phyloP scores from a whole-genome alignment of 2,888 invertebrate genomes.

The Electrophaes corylata region DNA sequence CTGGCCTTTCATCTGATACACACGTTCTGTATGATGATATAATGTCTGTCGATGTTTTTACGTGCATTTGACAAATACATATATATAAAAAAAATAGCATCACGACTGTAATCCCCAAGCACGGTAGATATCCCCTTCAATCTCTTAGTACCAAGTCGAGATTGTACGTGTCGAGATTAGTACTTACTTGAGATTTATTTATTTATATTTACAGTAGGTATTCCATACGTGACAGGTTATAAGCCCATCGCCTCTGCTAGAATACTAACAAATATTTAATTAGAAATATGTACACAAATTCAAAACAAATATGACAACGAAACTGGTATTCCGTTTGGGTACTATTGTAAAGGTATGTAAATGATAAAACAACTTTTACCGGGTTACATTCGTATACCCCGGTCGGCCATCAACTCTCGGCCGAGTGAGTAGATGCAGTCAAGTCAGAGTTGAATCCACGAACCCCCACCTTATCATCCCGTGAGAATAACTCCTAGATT shows the following conservation, averaged over 20 bases:
- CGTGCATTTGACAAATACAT: no score
- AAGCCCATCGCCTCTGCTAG: no score
- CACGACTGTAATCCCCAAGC: no score
- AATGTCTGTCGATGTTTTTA: background rate
- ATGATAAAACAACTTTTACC: conserved; percentile 31
- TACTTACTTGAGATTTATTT: no score
- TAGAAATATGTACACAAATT: background rate
- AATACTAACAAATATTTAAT: no score
- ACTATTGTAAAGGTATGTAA: conserved; percentile 25
- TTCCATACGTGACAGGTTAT: no score
- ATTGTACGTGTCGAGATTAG: no score
- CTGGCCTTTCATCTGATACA: conserved; percentile 6
- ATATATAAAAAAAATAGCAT: no score
- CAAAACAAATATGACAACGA: background rate
- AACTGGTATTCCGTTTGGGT: conserved; percentile 8
- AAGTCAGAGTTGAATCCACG: conserved; percentile 45
- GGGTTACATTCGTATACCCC: conserved; percentile 31
- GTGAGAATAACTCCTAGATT: conserved; percentile 80
- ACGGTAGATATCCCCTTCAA: no score
- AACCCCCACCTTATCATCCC: conserved; percentile 76
- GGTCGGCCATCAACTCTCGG: conserved; percentile 40
- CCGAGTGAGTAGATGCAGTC: conserved; percentile 31
- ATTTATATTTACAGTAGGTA: no score
- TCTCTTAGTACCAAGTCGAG: no score
- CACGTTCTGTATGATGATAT: conserved; percentile 3